Percentiles rank a stretch among this genome's conserved stretches.
Evolutionary conservation across 2,888 invertebrate species (phyloP).

Genomic region (Bellardia bayeri): DNA sequence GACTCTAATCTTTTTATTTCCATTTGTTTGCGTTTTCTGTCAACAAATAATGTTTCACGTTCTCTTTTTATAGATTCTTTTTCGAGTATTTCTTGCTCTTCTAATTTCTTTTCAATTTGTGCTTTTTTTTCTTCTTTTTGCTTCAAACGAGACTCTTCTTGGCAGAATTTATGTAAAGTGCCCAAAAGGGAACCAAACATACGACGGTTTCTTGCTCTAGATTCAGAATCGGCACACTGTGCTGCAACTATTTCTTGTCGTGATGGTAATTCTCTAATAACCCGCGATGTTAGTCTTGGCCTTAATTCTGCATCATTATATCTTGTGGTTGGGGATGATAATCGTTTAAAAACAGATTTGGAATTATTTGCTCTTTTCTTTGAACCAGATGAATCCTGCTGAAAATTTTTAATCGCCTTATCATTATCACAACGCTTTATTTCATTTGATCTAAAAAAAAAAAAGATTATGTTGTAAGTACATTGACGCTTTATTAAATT

Average conservation of each 20-base stretch:
- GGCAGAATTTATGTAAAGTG: conserved; percentile 97
- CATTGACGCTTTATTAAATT: too few species aligned
- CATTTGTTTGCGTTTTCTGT: conserved; percentile 93
- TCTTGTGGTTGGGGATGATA: conserved; percentile 77
- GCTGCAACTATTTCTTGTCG: conserved; percentile 92
- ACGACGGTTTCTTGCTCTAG: conserved; percentile 92
- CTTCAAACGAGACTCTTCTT: conserved; percentile 95
- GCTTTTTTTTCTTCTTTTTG: conserved; percentile 93
- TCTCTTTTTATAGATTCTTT: conserved; percentile 93
- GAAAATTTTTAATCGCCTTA: conserved; percentile 43
- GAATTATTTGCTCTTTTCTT: conserved; percentile 79
- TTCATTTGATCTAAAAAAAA: conserved; percentile 56
- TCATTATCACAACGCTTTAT: conserved; percentile 64
- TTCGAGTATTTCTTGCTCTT: conserved; percentile 94
- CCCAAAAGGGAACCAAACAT: conserved; percentile 98
- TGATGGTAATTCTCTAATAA: conserved; percentile 94
- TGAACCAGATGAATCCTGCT: conserved; percentile 69
- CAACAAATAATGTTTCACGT: conserved; percentile 92
- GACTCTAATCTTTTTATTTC: conserved; percentile 95
- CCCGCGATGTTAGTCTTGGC: conserved; percentile 90
- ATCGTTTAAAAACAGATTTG: conserved; percentile 81
- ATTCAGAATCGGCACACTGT: conserved; percentile 93
- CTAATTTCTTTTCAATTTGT: conserved; percentile 94
- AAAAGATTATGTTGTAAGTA: background rate
- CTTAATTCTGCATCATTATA: conserved; percentile 79